Evolutionary conservation across 2,888 invertebrate genomes (phyloP).

Genomic region (Lepidochitona cinerea): DNA sequence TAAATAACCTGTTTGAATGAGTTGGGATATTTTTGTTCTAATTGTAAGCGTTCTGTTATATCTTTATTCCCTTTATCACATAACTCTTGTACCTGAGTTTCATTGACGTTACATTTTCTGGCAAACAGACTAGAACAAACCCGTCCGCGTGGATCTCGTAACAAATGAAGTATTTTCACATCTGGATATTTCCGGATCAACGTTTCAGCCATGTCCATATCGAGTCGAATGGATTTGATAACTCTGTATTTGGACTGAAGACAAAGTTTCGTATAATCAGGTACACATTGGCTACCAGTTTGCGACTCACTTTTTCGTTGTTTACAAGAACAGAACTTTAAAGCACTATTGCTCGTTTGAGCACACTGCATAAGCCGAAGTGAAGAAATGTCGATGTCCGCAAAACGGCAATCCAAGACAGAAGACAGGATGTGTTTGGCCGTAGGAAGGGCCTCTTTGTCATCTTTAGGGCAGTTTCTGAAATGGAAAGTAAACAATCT

Average conservation of each 20-base stretch:
- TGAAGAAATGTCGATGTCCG: neutral
- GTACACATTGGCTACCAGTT: neutral
- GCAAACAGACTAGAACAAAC: neutral
- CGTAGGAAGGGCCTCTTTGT: neutral
- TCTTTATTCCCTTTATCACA: neutral
- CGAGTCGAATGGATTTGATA: neutral
- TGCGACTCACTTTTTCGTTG: neutral
- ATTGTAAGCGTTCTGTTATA: neutral
- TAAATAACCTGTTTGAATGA: neutral
- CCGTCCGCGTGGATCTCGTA: neutral
- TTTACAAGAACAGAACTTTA: neutral
- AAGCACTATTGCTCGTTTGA: neutral
- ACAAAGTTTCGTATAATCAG: neutral
- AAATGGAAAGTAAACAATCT: neutral
- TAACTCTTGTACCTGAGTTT: neutral
- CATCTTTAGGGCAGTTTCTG: neutral
- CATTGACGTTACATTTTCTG: neutral
- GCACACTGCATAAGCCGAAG: neutral
- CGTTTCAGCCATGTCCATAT: neutral
- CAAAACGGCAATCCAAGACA: neutral
- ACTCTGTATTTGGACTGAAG: neutral
- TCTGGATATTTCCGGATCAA: neutral
- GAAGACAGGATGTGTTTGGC: neutral
- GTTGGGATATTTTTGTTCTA: neutral
- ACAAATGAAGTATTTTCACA: neutral